Conservation (phyloP, 2,888 invertebrate species). For the Reticulitermes lucifugus region DNA sequence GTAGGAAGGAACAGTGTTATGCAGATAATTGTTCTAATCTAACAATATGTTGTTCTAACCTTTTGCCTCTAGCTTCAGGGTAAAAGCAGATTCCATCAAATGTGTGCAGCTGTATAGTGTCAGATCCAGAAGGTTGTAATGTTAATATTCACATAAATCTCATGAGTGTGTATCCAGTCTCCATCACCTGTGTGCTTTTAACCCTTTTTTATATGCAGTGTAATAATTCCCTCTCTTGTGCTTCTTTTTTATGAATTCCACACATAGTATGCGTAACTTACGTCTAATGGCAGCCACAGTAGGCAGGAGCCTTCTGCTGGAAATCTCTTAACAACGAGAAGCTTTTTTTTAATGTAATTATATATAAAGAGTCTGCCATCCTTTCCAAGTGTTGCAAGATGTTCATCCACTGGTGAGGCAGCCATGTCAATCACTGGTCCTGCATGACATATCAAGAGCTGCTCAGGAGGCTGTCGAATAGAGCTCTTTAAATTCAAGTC, state of each 20-base stretch:
- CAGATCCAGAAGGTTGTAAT: too few species aligned
- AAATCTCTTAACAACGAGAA: slow-evolving; percentile 74
- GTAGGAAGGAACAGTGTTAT: too few species aligned
- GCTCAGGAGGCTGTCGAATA: slow-evolving; percentile 58
- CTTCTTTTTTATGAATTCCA: neutral
- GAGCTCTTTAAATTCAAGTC: slow-evolving; percentile 64
- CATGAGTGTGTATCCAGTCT: too few species aligned
- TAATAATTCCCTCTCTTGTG: neutral
- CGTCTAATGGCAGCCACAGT: slow-evolving; percentile 78
- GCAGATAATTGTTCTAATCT: too few species aligned
- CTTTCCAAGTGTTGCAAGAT: slow-evolving; percentile 78
- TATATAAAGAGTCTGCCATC: slow-evolving; percentile 82
- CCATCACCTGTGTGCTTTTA: neutral
- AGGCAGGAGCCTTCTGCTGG: slow-evolving; percentile 67
- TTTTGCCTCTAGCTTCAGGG: too few species aligned
- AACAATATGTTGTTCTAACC: too few species aligned
- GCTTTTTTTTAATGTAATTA: slow-evolving; percentile 71
- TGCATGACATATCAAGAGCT: slow-evolving; percentile 78
- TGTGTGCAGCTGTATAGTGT: too few species aligned
- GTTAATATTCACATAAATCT: neutral
- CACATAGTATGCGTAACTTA: slow-evolving; percentile 59
- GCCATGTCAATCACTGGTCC: slow-evolving; percentile 79
- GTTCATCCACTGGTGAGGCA: slow-evolving; percentile 75
- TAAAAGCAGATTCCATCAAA: too few species aligned
- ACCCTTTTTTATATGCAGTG: slow-evolving; percentile 2